Conservation (phyloP, 2,888 invertebrate genomes). For the Drosophila mercatorum region DNA sequence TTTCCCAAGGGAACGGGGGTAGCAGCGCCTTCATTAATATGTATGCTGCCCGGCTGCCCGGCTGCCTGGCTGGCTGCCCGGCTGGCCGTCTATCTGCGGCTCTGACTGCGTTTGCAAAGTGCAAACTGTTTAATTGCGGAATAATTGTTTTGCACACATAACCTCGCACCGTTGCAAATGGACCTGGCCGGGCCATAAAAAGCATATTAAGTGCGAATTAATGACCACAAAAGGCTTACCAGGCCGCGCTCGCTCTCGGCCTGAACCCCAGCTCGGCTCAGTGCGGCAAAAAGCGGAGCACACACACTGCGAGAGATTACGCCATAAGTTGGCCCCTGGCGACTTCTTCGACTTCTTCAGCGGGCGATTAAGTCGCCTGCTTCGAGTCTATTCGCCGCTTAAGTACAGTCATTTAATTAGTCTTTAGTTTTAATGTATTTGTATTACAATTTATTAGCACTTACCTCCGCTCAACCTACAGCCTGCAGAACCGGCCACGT, state of each 20-base stretch:
- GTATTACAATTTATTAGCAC: slow-evolving; percentile 80
- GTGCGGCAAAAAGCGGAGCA: slow-evolving; percentile 62
- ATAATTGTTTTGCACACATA: slow-evolving; percentile 81
- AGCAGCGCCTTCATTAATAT: slow-evolving; percentile 70
- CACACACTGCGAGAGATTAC: slow-evolving; percentile 22
- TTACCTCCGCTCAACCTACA: slow-evolving; percentile 50
- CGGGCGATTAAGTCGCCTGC: slow-evolving; percentile 69
- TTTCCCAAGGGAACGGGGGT: slow-evolving; percentile 50
- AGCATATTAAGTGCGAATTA: slow-evolving; percentile 81
- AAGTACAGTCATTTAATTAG: slow-evolving; percentile 79
- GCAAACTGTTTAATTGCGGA: slow-evolving; percentile 82
- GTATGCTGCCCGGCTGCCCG: slow-evolving; percentile 36
- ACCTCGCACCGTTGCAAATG: slow-evolving; percentile 77
- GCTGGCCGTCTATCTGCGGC: slow-evolving; percentile 25
- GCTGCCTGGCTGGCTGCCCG: slow-evolving; percentile 39
- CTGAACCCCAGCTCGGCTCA: slow-evolving; percentile 21
- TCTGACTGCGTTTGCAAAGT: slow-evolving; percentile 63
- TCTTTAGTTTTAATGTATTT: slow-evolving; percentile 79
- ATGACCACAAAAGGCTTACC: slow-evolving; percentile 76
- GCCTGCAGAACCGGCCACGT: slow-evolving; percentile 23
- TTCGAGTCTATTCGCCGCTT: slow-evolving; percentile 58
- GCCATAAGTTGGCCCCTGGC: slow-evolving; percentile 27
- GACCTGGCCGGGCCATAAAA: slow-evolving; percentile 70
- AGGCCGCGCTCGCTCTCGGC: slow-evolving; percentile 33
- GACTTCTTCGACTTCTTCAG: slow-evolving; percentile 26